Evolutionary conservation across 2,797 vertebrate species (phyloP).

Genomic region (Tarsius wallacei): DNA sequence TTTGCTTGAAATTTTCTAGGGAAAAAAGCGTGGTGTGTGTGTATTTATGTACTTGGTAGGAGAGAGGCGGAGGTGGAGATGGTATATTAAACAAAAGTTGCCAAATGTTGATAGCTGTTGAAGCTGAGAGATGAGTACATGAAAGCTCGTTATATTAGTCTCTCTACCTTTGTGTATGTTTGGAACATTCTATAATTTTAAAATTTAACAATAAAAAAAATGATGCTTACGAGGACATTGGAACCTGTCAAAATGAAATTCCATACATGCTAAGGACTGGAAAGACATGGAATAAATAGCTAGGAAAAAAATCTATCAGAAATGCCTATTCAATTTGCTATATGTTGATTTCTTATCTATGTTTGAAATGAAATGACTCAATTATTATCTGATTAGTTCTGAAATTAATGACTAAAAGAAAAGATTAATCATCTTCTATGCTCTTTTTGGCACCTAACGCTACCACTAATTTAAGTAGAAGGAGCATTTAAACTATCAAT

Average conservation of each 20-base stretch:
- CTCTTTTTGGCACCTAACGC: neutral
- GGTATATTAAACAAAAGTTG: neutral
- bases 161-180: neutral
- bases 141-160: neutral
- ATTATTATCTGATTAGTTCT: slow-evolving; percentile 52
- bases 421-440: neutral
- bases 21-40: neutral
- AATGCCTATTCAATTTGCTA: neutral
- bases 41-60: neutral
- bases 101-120: neutral
- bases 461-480: slow-evolving; percentile 32
- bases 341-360: slow-evolving; percentile 47
- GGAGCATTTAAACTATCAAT: neutral
- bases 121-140: neutral
- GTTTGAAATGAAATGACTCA: slow-evolving; percentile 63
- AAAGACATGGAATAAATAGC: slow-evolving; percentile 27
- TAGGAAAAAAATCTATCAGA: neutral
- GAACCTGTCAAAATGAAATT: slow-evolving; percentile 54
- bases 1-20: slow-evolving; percentile 28
- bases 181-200: slow-evolving; percentile 9
- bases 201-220: neutral
- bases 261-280: neutral
- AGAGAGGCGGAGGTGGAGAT: neutral
- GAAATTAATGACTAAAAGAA: slow-evolving; percentile 24
- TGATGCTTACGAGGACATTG: neutral